These are phyloP conservation scores for Xiphophorus hellerii DNA, from an alignment of 2,113 vertebrate species.

Conservation along the genomic window DNA sequence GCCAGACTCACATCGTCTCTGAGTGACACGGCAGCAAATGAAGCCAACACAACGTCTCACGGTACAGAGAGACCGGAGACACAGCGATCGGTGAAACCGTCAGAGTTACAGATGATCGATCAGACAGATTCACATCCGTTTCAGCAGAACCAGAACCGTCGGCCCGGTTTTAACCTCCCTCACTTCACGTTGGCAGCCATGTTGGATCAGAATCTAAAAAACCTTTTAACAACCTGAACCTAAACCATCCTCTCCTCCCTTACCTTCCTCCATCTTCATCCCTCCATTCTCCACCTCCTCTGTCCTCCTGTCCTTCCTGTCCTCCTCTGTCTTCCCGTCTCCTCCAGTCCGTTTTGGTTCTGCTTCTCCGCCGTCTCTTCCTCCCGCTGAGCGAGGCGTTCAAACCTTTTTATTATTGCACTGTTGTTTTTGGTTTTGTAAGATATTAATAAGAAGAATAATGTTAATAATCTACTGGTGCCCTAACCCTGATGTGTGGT, in stretches of 20 bases:
- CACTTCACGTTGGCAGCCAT: background rate
- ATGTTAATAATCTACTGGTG: constrained; percentile 73
- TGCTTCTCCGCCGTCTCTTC: constrained; percentile 17
- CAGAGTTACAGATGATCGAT: too few relatives aligned
- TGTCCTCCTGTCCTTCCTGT: constrained; percentile 22
- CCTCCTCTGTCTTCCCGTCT: constrained; percentile 23
- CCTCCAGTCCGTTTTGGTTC: constrained; percentile 22
- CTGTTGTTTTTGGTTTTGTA: constrained; percentile 79
- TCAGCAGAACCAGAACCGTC: too few relatives aligned
- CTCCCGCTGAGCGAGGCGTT: constrained; percentile 50
- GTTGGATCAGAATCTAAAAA: background rate
- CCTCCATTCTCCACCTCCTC: constrained; percentile 1
- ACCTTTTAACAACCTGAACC: background rate
- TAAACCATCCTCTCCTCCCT: constrained; percentile 13
- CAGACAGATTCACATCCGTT: too few relatives aligned
- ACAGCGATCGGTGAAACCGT: too few relatives aligned
- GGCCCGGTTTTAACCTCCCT: too few relatives aligned
- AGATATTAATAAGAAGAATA: constrained; percentile 74
- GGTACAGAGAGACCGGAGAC: too few relatives aligned
- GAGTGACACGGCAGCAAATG: too few relatives aligned
- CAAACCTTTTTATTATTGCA: constrained; percentile 79
- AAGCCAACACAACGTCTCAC: too few relatives aligned
- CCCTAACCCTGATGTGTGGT: constrained; percentile 60
- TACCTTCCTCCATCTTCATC: background rate
- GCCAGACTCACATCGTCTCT: too few relatives aligned